phyloP scores from a whole-genome alignment of 2,113 vertebrate species.

The Agapornis roseicollis region DNA sequence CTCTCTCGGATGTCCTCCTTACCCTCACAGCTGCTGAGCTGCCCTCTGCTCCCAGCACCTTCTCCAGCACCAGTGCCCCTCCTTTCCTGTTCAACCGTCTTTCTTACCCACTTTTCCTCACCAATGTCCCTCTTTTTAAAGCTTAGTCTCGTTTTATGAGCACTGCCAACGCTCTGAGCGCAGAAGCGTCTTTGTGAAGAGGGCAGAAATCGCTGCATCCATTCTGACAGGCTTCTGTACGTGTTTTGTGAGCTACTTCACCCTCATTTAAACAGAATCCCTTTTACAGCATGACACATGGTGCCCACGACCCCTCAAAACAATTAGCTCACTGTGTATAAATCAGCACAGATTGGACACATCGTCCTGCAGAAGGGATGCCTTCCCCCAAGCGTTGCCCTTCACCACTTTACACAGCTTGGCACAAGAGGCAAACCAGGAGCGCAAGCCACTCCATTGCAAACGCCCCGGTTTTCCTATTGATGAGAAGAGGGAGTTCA shows the following conservation, averaged over 20 bases:
- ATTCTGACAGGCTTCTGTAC: neutral
- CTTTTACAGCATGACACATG: neutral
- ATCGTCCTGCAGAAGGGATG: rapidly evolving
- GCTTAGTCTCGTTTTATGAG: neutral
- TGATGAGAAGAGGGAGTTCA: neutral
- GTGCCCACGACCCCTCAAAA: neutral
- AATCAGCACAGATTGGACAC: neutral
- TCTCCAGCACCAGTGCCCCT: neutral
- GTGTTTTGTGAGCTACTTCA: neutral
- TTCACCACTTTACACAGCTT: neutral
- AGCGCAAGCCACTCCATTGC: neutral
- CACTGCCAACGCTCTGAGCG: neutral
- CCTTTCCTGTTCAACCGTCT: neutral
- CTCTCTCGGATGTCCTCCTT: neutral
- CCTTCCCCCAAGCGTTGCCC: neutral
- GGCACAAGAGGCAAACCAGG: neutral
- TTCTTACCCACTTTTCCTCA: neutral
- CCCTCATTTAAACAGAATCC: neutral
- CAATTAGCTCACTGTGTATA: rapidly evolving
- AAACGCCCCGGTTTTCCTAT: neutral
- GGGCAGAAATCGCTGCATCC: neutral
- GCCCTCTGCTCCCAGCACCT: neutral
- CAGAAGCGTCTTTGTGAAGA: neutral
- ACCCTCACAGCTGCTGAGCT: neutral
- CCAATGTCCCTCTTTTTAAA: neutral